Evolutionary conservation across 2,797 vertebrate genomes (phyloP), one percentile per base, ranked within the genome.

Genomic region (Channallabes apus): DNA sequence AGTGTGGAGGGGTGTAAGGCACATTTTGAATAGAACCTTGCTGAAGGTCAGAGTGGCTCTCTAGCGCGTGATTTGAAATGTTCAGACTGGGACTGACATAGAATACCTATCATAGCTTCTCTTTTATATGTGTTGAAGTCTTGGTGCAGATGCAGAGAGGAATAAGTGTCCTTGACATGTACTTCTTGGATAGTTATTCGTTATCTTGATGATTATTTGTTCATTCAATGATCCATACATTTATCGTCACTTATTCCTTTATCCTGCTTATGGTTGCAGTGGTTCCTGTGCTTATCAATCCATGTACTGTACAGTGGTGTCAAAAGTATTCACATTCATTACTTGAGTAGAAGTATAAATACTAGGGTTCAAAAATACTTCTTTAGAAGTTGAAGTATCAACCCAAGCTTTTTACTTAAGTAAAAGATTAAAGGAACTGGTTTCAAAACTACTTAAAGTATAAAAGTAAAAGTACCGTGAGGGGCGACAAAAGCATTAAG

Each of bases 1-100:
- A 35, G 20, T 18, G 35, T 76, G 27, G 15, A 56, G 73, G 73
- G 9, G 51, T 56, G 72, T 54, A 75, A 56, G n/a, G 51, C 2
- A 51, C 24, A 75, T 75, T 56, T 75, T 75, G n/a, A 29, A 56
- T 29, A 27, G 69, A 71, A 73, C n/a, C 24, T 46, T 71, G 69
- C 38, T 22, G 8, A 71, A 38, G 32, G 27, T 69, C 29, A 69
- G 32, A 7, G 67, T 69, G 67, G 7, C 18, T 69, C 27, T 69
- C 18, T 67, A 67, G 29, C 38, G 38, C 41, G 4, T 71, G 35
- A 71, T 72, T n/a, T 24, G 1, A 9, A 46, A 24, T 41, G 38
- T 72, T 46, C 69, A 46, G 69, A 72, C 18, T 29, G 65, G 12
- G 27, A 67, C 29, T 67, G 12, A 32, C 27, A 67, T 15, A 29